A percentile compares a stretch with the other conserved stretches of the same genome.
phyloP scores from a whole-genome alignment of 2,113 vertebrate genomes.

The Xenus cinereus region DNA sequence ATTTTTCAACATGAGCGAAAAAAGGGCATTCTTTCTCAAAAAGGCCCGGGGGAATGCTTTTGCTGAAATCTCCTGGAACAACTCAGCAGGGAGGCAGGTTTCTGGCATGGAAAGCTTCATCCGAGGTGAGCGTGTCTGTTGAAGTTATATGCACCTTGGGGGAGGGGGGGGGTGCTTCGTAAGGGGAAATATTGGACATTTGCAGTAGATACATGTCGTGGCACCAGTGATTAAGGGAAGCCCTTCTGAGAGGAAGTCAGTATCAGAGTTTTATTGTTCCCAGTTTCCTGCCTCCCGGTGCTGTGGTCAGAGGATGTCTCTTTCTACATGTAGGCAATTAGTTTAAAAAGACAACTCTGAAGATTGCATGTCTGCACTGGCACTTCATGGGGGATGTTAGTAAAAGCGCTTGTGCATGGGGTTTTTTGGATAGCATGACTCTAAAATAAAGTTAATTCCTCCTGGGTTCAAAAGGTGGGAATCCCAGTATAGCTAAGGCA shows the following conservation, averaged over 20 bases:
- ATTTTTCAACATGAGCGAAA: constrained; percentile 9
- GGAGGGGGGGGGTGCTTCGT: neutral
- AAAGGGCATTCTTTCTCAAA: neutral
- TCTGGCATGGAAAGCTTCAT: neutral
- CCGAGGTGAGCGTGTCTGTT: neutral
- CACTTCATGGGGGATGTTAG: neutral
- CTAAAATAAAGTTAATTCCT: neutral
- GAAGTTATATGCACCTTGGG: accelerated
- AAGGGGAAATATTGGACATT: neutral
- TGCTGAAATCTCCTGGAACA: neutral
- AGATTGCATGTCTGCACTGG: neutral
- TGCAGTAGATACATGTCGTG: neutral
- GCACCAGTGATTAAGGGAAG: neutral
- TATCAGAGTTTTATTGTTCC: neutral
- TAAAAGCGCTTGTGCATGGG: neutral
- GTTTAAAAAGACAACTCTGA: neutral
- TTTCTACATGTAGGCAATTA: neutral
- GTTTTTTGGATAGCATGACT: neutral
- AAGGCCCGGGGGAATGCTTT: neutral
- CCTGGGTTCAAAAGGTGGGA: neutral
- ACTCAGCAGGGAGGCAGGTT: neutral
- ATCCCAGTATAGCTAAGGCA: neutral
- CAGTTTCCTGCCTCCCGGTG: neutral
- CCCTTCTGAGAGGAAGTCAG: neutral
- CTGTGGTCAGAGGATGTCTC: neutral